Base-by-base conservation (phyloP, 2,113 vertebrate genomes). In the Protobothrops mucrosquamatus region DNA sequence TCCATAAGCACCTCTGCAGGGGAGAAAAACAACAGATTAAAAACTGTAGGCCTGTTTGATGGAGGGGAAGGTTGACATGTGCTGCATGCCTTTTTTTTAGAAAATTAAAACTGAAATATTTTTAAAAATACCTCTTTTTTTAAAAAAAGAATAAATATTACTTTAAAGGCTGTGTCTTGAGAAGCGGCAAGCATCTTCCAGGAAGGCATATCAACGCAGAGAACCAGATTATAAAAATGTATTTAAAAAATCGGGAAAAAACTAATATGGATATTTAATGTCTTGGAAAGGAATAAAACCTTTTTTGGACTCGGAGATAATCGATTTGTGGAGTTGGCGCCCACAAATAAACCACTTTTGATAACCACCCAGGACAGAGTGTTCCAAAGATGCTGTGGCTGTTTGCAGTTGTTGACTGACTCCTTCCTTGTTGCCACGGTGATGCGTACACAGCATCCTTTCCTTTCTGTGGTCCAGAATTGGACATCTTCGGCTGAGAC, bases 311-410 rank as follows among this genome's bases (percentile, higher is more conserved):
- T 39, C 69, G 0, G 69, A 81, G 69, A n/a, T n/a, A n/a, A 81
- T 6, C 2, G 2, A 20, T 39, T 3, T 7, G 15, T 8, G 69
- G 69, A 20, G 6, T 39, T 15, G 0, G 2, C 15, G 8, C 52
- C 86, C 48, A n/a, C 14, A 48, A 2, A 55, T 55, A 22, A 54
- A 15, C 52, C 9, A 12, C 24, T 55, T 54, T 18, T 34, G 15
- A 88, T 20, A 9, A 20, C 18, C 46, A 51, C 2, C 23, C 43
- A 29, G 46, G 26, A 8, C 6, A 26, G 88, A 15, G 1, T 3
- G 3, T 26, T 89, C 54, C 2, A 57, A 57, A n/a, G 90, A 89
- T 54, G 9, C 7, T 89, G 2, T 1, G 1, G 56, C 2, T 6
- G 43, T 48, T 89, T 34, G 26, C 51, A 22, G 46, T 24, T 85